Percentiles rank a stretch among this genome's conserved stretches.
These are phyloP conservation scores for Silvanus unidentatus DNA, from an alignment of 2,888 invertebrate genomes.

Conservation along the genomic window DNA sequence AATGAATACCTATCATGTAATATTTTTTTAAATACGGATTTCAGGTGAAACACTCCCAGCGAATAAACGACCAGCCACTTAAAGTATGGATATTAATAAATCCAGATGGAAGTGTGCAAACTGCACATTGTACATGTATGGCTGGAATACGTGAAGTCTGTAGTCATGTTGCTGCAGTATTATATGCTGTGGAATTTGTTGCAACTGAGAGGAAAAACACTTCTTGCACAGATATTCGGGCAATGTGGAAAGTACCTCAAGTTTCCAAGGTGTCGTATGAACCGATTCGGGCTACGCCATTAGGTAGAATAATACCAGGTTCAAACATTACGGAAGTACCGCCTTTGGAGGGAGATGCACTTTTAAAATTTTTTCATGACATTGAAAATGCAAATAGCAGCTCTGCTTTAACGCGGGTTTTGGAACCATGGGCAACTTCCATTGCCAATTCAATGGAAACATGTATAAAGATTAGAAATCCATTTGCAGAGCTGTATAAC, in stretches of 20 bases:
- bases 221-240: conserved; percentile 13
- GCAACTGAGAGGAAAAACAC: background rate
- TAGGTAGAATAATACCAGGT: background rate
- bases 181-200: conserved; percentile 10
- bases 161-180: conserved; percentile 16
- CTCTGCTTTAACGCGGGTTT: conserved; percentile 10
- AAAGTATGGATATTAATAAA: conserved; percentile 9
- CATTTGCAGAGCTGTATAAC: conserved; percentile 4
- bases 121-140: conserved; percentile 19
- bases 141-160: conserved; percentile 19
- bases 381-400: too few relatives aligned
- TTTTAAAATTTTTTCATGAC: too few relatives aligned
- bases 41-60: conserved; percentile 19
- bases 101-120: conserved; percentile 13
- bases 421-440: conserved; percentile 10
- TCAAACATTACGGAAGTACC: too few relatives aligned
- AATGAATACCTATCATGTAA: too few relatives aligned
- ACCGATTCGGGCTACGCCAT: conserved; percentile 1
- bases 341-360: too few relatives aligned
- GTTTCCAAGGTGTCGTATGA: conserved; percentile 5
- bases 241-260: conserved; percentile 7
- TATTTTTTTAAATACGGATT: too few relatives aligned
- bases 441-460: too few relatives aligned
- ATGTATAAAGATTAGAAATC: too few relatives aligned
- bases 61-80: conserved; percentile 7